Evolutionary conservation across 2,888 invertebrate species (phyloP).

Genomic region (Sesia apiformis): DNA sequence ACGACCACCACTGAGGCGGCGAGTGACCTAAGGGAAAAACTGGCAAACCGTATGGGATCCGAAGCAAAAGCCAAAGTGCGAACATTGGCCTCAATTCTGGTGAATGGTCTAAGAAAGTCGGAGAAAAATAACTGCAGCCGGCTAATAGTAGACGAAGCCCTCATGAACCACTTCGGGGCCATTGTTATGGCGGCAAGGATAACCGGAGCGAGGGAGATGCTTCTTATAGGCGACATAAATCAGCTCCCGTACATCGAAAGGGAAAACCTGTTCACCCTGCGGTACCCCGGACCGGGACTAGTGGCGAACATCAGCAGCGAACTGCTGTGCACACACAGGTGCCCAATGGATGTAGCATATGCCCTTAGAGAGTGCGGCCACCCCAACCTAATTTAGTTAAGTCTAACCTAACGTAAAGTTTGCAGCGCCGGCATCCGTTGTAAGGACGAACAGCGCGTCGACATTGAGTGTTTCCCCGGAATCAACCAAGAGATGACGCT

Average conservation of each 20-base stretch:
- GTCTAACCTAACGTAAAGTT: conserved; percentile 4
- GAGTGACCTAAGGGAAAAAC: too few relatives aligned
- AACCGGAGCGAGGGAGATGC: conserved; percentile 5
- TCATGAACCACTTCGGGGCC: too few relatives aligned
- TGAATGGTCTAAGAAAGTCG: conserved; percentile 1
- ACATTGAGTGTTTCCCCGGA: too few relatives aligned
- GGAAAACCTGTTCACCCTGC: conserved; percentile 9
- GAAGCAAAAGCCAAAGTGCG: too few relatives aligned
- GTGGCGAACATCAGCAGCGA: conserved; percentile 1
- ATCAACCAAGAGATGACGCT: too few relatives aligned
- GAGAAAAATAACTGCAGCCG: neutral
- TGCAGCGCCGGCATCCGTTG: too few relatives aligned
- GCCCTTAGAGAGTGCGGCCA: too few relatives aligned
- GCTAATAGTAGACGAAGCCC: conserved; percentile 11
- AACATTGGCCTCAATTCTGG: conserved; percentile 4
- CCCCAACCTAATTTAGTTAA: conserved; percentile 2
- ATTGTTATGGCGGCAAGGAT: conserved; percentile 11
- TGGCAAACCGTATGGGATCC: too few relatives aligned
- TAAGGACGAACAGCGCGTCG: too few relatives aligned
- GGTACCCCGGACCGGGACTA: conserved; percentile 3
- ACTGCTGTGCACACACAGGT: conserved; percentile 7
- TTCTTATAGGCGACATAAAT: conserved; percentile 16
- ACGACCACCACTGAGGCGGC: too few relatives aligned
- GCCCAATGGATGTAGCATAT: conserved; percentile 12
- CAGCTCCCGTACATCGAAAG: conserved; percentile 17